Percentiles rank a stretch among this genome's conserved stretches.
Conservation (phyloP, 2,113 vertebrate species). For the Indri indri region DNA sequence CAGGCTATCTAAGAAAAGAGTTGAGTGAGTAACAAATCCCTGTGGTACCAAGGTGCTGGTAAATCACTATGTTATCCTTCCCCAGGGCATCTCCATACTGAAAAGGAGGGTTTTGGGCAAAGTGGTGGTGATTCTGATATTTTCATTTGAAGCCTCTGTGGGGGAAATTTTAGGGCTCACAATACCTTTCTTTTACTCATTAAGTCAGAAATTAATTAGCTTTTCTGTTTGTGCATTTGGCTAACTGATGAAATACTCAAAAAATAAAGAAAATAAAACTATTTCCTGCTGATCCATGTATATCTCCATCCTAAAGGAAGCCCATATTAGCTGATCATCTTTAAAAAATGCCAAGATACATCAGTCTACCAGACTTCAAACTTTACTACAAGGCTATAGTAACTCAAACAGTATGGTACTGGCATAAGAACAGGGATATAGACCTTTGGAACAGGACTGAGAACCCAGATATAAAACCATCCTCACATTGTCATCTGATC, state of each 20-base stretch:
- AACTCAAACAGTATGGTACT: too few relatives aligned
- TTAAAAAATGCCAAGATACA: not conserved
- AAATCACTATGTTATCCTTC: not conserved
- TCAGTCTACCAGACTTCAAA: too few relatives aligned
- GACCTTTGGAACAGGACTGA: too few relatives aligned
- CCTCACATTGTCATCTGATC: too few relatives aligned
- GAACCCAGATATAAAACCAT: too few relatives aligned
- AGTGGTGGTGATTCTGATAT: not conserved
- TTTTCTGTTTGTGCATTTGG: not conserved
- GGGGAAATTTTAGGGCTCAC: not conserved
- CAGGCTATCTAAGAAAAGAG: not conserved
- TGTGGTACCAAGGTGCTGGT: too few relatives aligned
- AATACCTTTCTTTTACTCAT: not conserved
- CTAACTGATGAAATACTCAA: not conserved
- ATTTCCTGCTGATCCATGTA: not conserved
- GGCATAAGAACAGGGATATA: too few relatives aligned
- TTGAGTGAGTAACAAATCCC: not conserved
- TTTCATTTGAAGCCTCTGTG: not conserved
- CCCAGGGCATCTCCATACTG: not conserved
- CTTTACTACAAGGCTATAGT: too few relatives aligned
- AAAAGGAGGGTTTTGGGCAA: not conserved
- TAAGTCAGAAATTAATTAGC: not conserved
- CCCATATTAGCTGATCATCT: not conserved
- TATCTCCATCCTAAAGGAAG: not conserved
- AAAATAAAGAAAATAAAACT: not conserved